Percentiles rank a stretch among this genome's conserved stretches.
Evolutionary conservation across 1,140 invertebrate genomes (phyloP).

Genomic region (Scaptomyza graminum): DNA sequence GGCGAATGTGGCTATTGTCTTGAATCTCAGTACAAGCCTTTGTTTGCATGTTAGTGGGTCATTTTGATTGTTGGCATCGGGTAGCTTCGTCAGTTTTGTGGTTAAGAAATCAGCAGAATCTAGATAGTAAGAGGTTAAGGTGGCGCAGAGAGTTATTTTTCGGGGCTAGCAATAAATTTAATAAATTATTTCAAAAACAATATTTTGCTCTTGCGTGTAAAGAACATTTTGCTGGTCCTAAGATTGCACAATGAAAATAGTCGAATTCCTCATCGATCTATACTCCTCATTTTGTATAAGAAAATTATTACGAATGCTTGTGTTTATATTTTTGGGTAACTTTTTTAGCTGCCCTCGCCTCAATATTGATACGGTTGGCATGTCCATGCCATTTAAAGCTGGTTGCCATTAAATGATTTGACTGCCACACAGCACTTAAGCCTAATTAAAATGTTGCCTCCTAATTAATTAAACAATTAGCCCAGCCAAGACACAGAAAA

Average conservation of each 20-base stretch:
- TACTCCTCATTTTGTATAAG: no score
- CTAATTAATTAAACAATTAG: slow-evolving; percentile 79
- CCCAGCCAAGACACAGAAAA: slow-evolving; percentile 3
- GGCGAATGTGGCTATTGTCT: slow-evolving; percentile 59
- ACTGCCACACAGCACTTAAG: slow-evolving; percentile 70
- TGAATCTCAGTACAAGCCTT: slow-evolving; percentile 58
- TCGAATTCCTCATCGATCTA: no score
- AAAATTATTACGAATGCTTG: no score
- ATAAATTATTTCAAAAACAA: no score
- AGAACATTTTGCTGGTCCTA: no score
- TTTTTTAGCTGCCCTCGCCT: slow-evolving; percentile 17
- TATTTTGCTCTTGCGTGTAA: no score
- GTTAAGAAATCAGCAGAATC: neutral
- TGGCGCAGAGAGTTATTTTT: no score
- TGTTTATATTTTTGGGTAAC: neutral
- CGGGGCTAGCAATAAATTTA: no score
- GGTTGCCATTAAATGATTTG: slow-evolving; percentile 68
- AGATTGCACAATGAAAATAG: no score
- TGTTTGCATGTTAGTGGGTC: slow-evolving; percentile 79
- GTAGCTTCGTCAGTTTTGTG: slow-evolving; percentile 19
- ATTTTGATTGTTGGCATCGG: slow-evolving; percentile 41
- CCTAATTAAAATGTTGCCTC: slow-evolving; percentile 74
- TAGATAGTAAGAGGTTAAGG: no score
- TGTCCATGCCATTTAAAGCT: slow-evolving; percentile 61
- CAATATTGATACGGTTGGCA: slow-evolving; percentile 30